phyloP scores from a whole-genome alignment of 2,888 invertebrate genomes.

The Mystacides longicornis region DNA sequence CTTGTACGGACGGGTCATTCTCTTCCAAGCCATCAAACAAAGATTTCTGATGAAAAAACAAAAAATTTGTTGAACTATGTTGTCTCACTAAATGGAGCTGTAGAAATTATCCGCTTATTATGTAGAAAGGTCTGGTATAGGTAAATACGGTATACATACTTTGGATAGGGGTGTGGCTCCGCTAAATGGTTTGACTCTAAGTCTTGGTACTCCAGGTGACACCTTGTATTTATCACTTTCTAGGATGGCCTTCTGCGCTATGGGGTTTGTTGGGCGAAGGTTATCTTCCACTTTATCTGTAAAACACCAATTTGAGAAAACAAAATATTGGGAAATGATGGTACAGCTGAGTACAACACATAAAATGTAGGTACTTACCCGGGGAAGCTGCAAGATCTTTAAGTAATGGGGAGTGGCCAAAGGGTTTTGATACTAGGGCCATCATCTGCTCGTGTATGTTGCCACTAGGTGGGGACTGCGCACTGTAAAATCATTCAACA shows the following conservation, averaged over 20 bases:
- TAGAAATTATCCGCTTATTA: not conserved
- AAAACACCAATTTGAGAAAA: constrained; percentile 29
- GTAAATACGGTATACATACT: constrained; percentile 27
- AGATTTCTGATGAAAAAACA: constrained; percentile 50
- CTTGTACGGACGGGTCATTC: constrained; percentile 59
- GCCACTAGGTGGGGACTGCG: constrained; percentile 27
- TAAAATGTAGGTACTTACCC: constrained; percentile 31
- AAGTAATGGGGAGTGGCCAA: constrained; percentile 80
- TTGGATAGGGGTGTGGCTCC: constrained; percentile 36
- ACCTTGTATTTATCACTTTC: constrained; percentile 40
- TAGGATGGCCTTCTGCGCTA: constrained; percentile 59
- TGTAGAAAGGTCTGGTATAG: too few species aligned
- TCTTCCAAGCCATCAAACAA: constrained; percentile 85
- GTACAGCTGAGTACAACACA: too few species aligned
- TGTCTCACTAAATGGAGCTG: not conserved
- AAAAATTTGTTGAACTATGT: not conserved
- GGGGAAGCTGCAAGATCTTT: constrained; percentile 56
- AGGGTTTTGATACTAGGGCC: constrained; percentile 71
- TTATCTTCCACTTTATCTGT: constrained; percentile 57
- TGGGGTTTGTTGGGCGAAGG: constrained; percentile 63
- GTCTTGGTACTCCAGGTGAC: constrained; percentile 30
- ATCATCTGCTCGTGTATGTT: constrained; percentile 65
- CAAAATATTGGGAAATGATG: not conserved
- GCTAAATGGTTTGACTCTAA: constrained; percentile 31
- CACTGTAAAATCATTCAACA: too few species aligned